Percentiles rank a stretch among this genome's conserved stretches.
Evolutionary conservation across 2,888 invertebrate genomes (phyloP).

Genomic region (Lithophane ornitopus): DNA sequence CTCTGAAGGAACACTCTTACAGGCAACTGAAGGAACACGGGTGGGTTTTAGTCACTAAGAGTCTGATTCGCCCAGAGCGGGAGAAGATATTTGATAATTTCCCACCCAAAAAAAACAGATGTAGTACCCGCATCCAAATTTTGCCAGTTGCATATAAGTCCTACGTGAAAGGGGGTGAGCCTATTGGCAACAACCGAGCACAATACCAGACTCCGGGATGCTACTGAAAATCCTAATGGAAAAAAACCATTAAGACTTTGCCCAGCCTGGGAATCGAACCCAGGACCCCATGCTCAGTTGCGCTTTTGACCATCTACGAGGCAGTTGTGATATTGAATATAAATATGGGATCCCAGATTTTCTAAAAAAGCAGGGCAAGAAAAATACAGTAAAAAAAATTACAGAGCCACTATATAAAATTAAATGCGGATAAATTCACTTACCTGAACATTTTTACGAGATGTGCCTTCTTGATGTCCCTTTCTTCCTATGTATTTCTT

Average conservation of each 20-base stretch:
- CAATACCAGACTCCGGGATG: not conserved
- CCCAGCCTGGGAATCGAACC: not conserved
- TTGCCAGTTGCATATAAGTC: not conserved
- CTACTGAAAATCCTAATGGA: not conserved
- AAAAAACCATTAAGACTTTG: not conserved
- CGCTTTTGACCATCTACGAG: not conserved
- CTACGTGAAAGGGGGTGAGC: too few relatives aligned
- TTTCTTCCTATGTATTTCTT: not conserved
- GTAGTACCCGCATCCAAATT: not conserved
- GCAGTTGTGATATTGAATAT: not conserved
- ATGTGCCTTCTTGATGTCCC: not conserved
- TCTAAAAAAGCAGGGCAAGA: too few relatives aligned
- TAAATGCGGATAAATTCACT: not conserved
- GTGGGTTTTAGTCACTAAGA: too few relatives aligned
- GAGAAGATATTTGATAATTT: too few relatives aligned
- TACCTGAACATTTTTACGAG: slow-evolving; percentile 25
- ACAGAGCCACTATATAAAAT: not conserved
- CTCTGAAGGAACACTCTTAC: too few relatives aligned
- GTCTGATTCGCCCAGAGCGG: too few relatives aligned
- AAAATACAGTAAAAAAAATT: not conserved
- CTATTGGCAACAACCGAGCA: not conserved
- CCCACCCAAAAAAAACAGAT: too few relatives aligned
- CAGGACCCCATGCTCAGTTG: too few relatives aligned
- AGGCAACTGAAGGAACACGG: too few relatives aligned
- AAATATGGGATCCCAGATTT: not conserved